Conservation (phyloP, 2,888 invertebrate genomes). For the Pterobdella sp. region DNA sequence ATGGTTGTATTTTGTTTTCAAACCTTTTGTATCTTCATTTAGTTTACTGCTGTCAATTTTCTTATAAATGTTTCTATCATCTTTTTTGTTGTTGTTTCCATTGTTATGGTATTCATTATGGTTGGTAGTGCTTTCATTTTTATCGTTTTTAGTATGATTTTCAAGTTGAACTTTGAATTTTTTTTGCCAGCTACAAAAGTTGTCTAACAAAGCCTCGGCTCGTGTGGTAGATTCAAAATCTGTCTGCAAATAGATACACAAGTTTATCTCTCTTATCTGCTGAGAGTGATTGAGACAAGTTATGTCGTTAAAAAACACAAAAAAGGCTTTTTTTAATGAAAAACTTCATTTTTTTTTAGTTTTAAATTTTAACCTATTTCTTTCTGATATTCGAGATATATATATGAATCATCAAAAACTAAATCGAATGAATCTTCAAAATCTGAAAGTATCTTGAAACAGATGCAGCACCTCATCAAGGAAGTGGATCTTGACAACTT, state of each 20-base stretch:
- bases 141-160: slow-evolving; percentile 58
- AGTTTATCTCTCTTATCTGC: no score
- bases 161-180: slow-evolving; percentile 39
- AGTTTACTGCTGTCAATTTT: slow-evolving; percentile 56
- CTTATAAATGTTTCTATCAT: slow-evolving; percentile 70
- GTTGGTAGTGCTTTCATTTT: slow-evolving; percentile 71
- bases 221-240: slow-evolving; percentile 56
- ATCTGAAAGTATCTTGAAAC: no score
- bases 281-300: no score
- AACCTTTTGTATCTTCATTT: slow-evolving; percentile 70
- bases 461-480: slow-evolving; percentile 57
- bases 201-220: slow-evolving; percentile 72
- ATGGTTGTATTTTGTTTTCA: slow-evolving; percentile 76
- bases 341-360: no score
- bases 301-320: no score
- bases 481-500: slow-evolving; percentile 75
- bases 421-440: no score
- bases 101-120: slow-evolving; percentile 62
- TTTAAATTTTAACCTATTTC: no score
- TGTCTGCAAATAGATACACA: slow-evolving; percentile 39
- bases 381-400: no score
- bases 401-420: no score
- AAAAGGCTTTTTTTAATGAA: no score
- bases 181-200: slow-evolving; percentile 79
- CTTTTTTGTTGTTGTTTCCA: neutral